Conservation (phyloP, 2,113 vertebrate species). For the Anguilla japonica region DNA sequence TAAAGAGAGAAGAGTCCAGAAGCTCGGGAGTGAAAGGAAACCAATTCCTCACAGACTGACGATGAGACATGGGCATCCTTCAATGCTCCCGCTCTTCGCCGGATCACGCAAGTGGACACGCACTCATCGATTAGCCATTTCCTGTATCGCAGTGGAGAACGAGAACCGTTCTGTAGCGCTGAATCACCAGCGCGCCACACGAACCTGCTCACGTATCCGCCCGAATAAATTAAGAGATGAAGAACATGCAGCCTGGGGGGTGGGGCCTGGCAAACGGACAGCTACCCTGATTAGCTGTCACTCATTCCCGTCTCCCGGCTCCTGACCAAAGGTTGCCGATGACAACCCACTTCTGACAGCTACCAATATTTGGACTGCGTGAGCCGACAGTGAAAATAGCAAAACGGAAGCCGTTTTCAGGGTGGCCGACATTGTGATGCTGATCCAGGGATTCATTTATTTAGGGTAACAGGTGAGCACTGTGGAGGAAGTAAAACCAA, state of each 20-base stretch:
- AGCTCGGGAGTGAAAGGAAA: background rate
- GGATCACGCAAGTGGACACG: background rate
- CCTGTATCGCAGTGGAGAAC: background rate
- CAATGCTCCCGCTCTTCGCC: background rate
- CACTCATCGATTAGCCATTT: background rate
- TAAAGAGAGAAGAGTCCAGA: background rate
- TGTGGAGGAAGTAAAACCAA: background rate
- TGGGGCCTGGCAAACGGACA: no score
- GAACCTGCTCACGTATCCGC: no score
- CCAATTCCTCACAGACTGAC: background rate
- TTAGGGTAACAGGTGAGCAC: no score
- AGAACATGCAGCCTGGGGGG: no score
- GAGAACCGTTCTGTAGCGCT: no score
- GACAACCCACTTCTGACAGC: background rate
- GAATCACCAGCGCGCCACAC: no score
- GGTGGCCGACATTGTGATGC: background rate
- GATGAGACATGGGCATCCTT: background rate
- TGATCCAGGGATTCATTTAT: no score
- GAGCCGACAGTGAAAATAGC: background rate
- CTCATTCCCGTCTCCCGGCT: background rate
- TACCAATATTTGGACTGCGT: background rate
- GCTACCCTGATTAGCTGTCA: background rate
- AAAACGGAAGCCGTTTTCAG: background rate
- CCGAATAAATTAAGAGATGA: no score
- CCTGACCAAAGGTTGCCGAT: background rate